Percentiles rank a stretch among this genome's conserved stretches.
Evolutionary conservation across 2,113 vertebrate genomes (phyloP).

Genomic region (Nothocercus nigrocapillus): DNA sequence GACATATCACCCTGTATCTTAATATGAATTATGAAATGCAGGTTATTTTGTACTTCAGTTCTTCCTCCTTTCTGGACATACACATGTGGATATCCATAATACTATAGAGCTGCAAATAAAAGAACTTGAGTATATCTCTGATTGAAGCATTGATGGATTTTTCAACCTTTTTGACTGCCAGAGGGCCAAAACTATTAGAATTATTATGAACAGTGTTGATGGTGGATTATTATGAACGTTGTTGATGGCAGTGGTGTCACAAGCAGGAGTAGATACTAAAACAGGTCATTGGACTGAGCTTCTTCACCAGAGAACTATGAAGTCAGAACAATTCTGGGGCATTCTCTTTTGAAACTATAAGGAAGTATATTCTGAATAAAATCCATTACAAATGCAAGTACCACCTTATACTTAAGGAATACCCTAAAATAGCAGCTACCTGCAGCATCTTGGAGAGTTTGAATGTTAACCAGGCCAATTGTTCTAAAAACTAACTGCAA

Average conservation of each 20-base stretch:
- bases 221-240: neutral
- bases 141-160: neutral
- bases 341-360: neutral
- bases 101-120: neutral
- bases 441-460: neutral
- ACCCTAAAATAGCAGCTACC: neutral
- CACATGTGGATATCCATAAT: fast-evolving
- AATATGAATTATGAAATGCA: neutral
- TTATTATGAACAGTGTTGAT: neutral
- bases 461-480: neutral
- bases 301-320: neutral
- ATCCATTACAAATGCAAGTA: neutral
- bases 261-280: neutral
- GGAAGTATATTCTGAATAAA: neutral
- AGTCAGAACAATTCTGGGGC: neutral
- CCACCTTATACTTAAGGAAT: neutral
- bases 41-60: neutral
- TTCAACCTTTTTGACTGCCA: neutral
- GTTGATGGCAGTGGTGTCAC: neutral
- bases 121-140: neutral
- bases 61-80: neutral
- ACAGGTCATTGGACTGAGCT: neutral
- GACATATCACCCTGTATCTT: neutral
- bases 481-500: neutral
- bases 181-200: neutral